Conservation (phyloP, 2,888 invertebrate genomes). For the Cetonia aurata region DNA sequence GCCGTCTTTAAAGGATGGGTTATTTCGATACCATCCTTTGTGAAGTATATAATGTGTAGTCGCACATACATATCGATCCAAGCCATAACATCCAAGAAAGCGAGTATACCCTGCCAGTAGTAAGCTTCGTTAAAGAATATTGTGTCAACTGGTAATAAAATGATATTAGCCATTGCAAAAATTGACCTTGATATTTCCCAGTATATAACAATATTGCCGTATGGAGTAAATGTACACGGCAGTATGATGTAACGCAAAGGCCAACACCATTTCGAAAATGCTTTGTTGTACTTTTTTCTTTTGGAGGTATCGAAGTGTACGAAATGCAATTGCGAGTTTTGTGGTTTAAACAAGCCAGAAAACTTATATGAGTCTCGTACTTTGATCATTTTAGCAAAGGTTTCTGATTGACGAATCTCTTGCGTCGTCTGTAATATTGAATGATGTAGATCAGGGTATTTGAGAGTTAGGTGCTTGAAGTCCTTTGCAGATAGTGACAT, state of each 20-base stretch:
- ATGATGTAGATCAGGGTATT: slow-evolving; percentile 16
- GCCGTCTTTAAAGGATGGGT: slow-evolving; percentile 54
- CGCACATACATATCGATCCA: slow-evolving; percentile 53
- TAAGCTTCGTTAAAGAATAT: slow-evolving; percentile 1
- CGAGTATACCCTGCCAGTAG: slow-evolving; percentile 43
- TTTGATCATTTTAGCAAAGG: neutral
- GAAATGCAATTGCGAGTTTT: slow-evolving; percentile 2
- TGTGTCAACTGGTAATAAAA: slow-evolving; percentile 47
- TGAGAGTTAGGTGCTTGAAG: slow-evolving; percentile 33
- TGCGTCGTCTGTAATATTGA: neutral
- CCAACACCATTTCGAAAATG: slow-evolving; percentile 27
- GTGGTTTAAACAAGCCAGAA: neutral
- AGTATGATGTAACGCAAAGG: slow-evolving; percentile 29
- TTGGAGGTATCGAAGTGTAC: neutral
- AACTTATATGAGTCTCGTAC: neutral
- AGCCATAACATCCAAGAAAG: slow-evolving; percentile 48
- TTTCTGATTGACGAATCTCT: neutral
- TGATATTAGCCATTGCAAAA: slow-evolving; percentile 46
- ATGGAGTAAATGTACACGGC: slow-evolving; percentile 46
- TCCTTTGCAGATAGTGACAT: slow-evolving; percentile 43
- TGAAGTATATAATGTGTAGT: slow-evolving; percentile 54
- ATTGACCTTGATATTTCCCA: slow-evolving; percentile 52
- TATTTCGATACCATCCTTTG: slow-evolving; percentile 52
- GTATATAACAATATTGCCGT: slow-evolving; percentile 49
- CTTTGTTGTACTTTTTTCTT: neutral